Evolutionary conservation across 2,888 invertebrate genomes (phyloP).

Genomic region (Hyposoter didymator): DNA sequence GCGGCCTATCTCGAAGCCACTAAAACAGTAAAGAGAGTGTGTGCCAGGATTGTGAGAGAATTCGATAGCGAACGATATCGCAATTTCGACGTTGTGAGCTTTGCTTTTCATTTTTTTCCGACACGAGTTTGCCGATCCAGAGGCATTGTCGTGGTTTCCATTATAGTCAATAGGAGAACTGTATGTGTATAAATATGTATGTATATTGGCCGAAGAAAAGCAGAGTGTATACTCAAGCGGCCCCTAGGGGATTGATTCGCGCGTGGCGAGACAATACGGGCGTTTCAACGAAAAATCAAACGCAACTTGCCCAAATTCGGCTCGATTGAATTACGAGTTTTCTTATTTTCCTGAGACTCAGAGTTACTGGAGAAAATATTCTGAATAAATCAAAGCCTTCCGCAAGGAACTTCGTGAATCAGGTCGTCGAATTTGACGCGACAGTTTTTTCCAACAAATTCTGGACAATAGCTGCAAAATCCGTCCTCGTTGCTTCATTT

Average conservation of each 20-base stretch:
- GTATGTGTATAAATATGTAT: constrained; percentile 40
- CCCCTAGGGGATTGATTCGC: constrained; percentile 75
- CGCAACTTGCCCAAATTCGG: not conserved
- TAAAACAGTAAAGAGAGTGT: constrained; percentile 17
- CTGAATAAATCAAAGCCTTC: not conserved
- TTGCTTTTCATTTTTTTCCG: constrained; percentile 9
- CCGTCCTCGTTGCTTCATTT: not conserved
- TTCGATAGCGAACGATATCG: constrained; percentile 62
- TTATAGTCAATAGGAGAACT: constrained; percentile 39
- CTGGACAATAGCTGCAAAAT: not conserved
- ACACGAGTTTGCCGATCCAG: constrained; percentile 34
- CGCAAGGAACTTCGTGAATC: not conserved
- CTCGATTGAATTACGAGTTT: not conserved
- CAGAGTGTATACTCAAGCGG: constrained; percentile 70
- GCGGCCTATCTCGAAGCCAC: constrained; percentile 40
- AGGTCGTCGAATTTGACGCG: not conserved
- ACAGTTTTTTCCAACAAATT: not conserved
- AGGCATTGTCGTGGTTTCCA: constrained; percentile 57
- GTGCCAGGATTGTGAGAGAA: constrained; percentile 32
- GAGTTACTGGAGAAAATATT: not conserved
- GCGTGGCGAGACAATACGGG: constrained; percentile 49
- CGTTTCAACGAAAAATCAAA: constrained; percentile 1
- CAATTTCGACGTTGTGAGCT: constrained; percentile 52
- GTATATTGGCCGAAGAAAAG: constrained; percentile 37
- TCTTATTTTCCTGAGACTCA: not conserved